Conservation (phyloP, 2,797 vertebrate species). For the Helarctos malayanus region DNA sequence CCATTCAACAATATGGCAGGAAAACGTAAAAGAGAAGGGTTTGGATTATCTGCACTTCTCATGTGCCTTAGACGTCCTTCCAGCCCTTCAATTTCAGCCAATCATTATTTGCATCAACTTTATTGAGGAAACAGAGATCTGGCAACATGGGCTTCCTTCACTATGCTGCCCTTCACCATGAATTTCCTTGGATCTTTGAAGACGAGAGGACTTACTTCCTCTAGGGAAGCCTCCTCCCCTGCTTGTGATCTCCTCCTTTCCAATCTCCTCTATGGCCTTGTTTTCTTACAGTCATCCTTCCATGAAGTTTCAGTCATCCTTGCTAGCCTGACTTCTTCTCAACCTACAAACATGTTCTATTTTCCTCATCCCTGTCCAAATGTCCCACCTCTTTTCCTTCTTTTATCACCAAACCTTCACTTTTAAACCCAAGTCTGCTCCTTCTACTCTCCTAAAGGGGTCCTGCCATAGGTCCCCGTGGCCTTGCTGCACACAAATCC, state of each 20-base stretch:
- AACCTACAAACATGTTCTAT: background rate
- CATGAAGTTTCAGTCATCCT: background rate
- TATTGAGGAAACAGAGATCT: background rate
- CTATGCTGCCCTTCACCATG: background rate
- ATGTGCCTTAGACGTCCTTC: background rate
- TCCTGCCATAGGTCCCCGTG: background rate
- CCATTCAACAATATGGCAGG: background rate
- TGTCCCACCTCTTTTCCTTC: background rate
- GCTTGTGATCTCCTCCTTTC: background rate
- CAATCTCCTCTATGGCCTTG: background rate
- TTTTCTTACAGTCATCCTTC: background rate
- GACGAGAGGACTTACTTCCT: background rate
- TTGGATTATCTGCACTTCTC: background rate
- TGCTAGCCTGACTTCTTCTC: background rate
- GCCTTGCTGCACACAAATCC: background rate
- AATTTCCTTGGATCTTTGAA: background rate
- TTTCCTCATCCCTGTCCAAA: background rate
- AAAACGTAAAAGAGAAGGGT: background rate
- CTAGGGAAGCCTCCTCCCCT: background rate
- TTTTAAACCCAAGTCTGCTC: background rate
- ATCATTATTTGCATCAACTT: background rate
- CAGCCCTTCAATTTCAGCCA: background rate
- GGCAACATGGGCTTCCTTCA: background rate
- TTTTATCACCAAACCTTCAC: background rate
- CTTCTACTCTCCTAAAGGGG: background rate